Base-by-base conservation (phyloP, 1,140 invertebrate genomes). In the Ylistrum balloti region DNA sequence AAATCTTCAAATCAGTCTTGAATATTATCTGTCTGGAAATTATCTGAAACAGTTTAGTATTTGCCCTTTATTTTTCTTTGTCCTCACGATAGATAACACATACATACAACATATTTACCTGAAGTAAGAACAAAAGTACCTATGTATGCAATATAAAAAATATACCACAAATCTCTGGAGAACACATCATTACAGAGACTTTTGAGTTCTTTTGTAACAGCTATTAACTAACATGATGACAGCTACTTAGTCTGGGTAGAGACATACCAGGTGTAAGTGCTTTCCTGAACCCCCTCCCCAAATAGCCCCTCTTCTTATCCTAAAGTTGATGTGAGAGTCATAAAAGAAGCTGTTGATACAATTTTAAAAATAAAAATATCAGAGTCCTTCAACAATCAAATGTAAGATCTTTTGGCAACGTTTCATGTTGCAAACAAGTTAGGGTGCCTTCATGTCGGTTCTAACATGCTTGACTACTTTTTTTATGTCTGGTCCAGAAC, bases 311-410 rank as follows among this genome's bases (percentile, higher is more conserved):
- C 56, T 28, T 11, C 1, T 7, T 74, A 74, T 74, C 9, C 56
- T 5, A 74, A 1, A 28, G n/a, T 28, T 74, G 56, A 74, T n/a
- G 28, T 74, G 56, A n/a, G 56, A n/a, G 17, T n/a, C 22, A 74
- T 74, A 28, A 74, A 74, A 74, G n/a, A n/a, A 74, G 20, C 28
- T 74, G 56, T 17, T 74, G 56, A 74, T 74, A 11, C n/a, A 74
- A 74, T 74, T 74, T 74, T 74, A 74, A 74, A 74, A 74, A n/a
- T 20, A 48, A 48, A 22, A 48, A 48, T n/a, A n/a, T n/a, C n/a
- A n/a, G n/a, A 74, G 56, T 5, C 56, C 3, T 74, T 74, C n/a
- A 1, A 74, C 56, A 28, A 74, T 74, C 56, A 74, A 28, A 74
- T 74, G 28, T 5, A 28, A 17, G 13, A 74, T 74, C 56, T 74